Conservation (phyloP, 2,797 vertebrate species). For the Cyclura pinguis region DNA sequence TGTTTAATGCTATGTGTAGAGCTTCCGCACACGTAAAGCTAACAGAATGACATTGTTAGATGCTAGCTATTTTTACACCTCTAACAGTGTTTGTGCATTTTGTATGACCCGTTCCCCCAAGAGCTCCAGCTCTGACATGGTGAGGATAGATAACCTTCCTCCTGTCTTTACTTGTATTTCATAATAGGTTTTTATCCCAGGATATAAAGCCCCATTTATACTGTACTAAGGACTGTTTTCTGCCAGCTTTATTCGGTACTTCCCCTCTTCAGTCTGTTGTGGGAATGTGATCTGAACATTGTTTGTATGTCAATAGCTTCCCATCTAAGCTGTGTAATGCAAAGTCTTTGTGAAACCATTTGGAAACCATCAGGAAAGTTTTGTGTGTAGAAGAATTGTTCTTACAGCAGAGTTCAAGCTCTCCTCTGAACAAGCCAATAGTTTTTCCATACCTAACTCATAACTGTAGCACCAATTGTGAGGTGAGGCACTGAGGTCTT, state of each 20-base stretch:
- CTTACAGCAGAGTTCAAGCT: not conserved
- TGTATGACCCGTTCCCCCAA: not conserved
- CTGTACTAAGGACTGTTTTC: not conserved
- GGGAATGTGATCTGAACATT: not conserved
- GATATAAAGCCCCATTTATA: conserved; percentile 34
- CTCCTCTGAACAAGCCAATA: not conserved
- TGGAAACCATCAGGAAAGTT: not conserved
- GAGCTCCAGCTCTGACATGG: not conserved
- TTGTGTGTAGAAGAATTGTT: not conserved
- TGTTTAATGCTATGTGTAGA: not conserved
- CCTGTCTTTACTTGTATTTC: conserved; percentile 39
- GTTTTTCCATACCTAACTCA: not conserved
- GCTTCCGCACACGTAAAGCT: not conserved
- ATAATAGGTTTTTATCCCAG: conserved; percentile 49
- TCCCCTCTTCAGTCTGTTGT: not conserved
- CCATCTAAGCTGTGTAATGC: not conserved
- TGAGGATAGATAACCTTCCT: not conserved
- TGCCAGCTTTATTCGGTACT: not conserved
- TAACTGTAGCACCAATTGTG: too few species aligned
- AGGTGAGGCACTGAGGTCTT: not conserved
- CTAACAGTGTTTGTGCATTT: not conserved
- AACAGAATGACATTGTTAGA: not conserved
- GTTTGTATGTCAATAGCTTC: not conserved
- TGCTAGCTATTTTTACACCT: not conserved
- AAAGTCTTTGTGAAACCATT: not conserved